Evolutionary conservation across 2,797 vertebrate genomes (phyloP).

Genomic region (Sphaeramia orbicularis): DNA sequence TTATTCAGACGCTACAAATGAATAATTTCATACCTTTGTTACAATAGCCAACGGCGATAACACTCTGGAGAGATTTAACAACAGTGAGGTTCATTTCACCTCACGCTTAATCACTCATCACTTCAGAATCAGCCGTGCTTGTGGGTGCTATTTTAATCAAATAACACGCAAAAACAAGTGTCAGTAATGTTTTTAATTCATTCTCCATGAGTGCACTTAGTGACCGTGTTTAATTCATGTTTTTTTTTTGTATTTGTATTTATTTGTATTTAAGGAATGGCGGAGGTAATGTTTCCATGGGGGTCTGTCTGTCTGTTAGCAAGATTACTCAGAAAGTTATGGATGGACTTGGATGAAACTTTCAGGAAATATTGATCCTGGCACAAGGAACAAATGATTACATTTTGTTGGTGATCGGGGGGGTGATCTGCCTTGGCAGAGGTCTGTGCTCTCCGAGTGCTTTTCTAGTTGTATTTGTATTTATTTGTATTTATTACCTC

Average conservation of each 20-base stretch:
- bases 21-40: slow-evolving; percentile 46
- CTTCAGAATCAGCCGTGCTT: slow-evolving; percentile 11
- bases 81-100: slow-evolving; percentile 43
- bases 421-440: no score
- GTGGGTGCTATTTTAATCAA: slow-evolving; percentile 40
- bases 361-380: no score
- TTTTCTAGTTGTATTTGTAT: no score
- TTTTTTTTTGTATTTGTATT: slow-evolving; percentile 1
- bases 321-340: no score
- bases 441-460: no score
- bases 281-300: no score
- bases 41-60: slow-evolving; percentile 45
- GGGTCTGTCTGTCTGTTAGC: no score
- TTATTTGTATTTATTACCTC: no score
- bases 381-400: no score
- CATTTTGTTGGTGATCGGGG: no score
- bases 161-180: slow-evolving; percentile 49
- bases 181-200: slow-evolving; percentile 39
- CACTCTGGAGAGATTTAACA: slow-evolving; percentile 48
- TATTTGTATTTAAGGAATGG: no score
- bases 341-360: no score
- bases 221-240: slow-evolving; percentile 65
- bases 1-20: slow-evolving; percentile 41
- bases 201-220: slow-evolving; percentile 26
- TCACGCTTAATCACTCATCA: slow-evolving; percentile 53